These are phyloP conservation scores for Cosmorhoe ocellata DNA, from an alignment of 2,888 invertebrate species.

Conservation along the genomic window DNA sequence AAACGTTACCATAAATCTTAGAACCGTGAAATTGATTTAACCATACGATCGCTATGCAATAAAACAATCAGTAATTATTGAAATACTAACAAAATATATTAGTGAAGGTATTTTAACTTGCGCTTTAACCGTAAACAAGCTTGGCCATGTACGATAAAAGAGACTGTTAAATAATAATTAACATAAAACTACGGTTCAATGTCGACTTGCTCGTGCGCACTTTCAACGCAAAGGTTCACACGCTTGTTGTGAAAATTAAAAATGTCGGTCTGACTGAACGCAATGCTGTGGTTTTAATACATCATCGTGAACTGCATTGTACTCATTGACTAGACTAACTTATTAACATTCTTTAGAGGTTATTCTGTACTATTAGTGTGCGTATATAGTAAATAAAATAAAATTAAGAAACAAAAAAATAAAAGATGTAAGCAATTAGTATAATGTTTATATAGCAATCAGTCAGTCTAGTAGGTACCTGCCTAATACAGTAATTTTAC, in stretches of 20 bases:
- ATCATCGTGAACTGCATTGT: too few species aligned
- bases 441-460: too few species aligned
- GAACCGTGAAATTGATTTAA: conserved; percentile 2
- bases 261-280: background rate
- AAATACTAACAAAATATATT: background rate
- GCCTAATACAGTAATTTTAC: too few species aligned
- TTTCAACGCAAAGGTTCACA: conserved; percentile 40
- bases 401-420: too few species aligned
- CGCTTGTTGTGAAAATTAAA: conserved; percentile 12
- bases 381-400: too few species aligned
- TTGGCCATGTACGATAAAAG: conserved; percentile 21
- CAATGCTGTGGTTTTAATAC: background rate
- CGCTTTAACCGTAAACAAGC: conserved; percentile 13
- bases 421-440: too few species aligned
- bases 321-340: too few species aligned
- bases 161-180: conserved; percentile 38
- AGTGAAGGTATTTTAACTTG: conserved; percentile 9
- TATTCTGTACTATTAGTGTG: too few species aligned
- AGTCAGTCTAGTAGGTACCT: too few species aligned
- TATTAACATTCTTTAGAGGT: too few species aligned
- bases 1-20: background rate
- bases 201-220: conserved; percentile 39
- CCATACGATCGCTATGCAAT: background rate
- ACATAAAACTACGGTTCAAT: conserved; percentile 45
- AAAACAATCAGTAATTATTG: conserved; percentile 6